Percentiles rank a stretch among this genome's conserved stretches.
Conservation (phyloP, 2,113 vertebrate species). For the Dinomys branickii region DNA sequence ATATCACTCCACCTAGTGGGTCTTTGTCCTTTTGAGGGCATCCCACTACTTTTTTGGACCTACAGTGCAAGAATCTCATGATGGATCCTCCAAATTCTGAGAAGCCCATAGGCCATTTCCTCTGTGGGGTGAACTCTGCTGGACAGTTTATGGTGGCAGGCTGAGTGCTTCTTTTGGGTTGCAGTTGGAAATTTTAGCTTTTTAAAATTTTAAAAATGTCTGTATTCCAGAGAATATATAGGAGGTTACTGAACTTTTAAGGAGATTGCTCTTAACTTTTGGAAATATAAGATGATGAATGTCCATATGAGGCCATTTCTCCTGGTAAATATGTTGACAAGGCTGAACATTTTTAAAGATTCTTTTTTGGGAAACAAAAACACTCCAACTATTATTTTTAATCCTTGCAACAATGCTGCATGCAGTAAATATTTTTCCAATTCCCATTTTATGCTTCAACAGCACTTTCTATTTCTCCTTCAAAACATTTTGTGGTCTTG, state of each 20-base stretch:
- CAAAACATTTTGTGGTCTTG: slow-evolving; percentile 24
- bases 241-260: slow-evolving; percentile 5
- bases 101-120: not conserved
- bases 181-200: slow-evolving; percentile 29
- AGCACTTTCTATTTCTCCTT: slow-evolving; percentile 24
- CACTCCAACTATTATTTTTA: slow-evolving; percentile 26
- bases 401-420: slow-evolving; percentile 32
- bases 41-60: not conserved
- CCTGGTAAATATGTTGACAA: not conserved
- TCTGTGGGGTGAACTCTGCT: not conserved
- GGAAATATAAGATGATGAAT: slow-evolving; percentile 56
- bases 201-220: slow-evolving; percentile 50
- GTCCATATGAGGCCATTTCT: slow-evolving; percentile 30
- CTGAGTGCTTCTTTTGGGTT: not conserved
- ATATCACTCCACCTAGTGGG: not conserved
- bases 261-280: slow-evolving; percentile 47
- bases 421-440: slow-evolving; percentile 46
- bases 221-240: slow-evolving; percentile 34
- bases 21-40: not conserved
- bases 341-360: slow-evolving; percentile 37
- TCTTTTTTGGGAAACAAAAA: slow-evolving; percentile 16
- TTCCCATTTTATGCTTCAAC: slow-evolving; percentile 47
- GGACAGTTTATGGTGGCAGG: not conserved
- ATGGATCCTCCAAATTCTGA: not conserved
- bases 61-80: not conserved